These are phyloP conservation scores for Crocuta crocuta DNA, from an alignment of 2,113 vertebrate species.

Conservation along the genomic window DNA sequence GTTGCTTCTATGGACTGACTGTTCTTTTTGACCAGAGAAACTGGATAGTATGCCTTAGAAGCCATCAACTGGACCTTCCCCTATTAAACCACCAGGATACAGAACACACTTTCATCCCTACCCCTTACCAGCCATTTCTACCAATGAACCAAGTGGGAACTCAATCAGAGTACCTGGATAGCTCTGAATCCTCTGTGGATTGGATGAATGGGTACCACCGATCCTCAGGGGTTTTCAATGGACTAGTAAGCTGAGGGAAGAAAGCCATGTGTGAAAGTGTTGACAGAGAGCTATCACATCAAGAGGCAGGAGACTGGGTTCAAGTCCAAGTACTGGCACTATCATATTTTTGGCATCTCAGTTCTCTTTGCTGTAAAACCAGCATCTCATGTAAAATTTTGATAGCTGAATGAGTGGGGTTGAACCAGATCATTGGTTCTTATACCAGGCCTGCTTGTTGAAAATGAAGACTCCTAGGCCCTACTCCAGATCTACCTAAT, in stretches of 20 bases:
- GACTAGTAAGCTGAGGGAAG: not conserved
- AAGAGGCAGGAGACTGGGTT: not conserved
- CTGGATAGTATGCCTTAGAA: not conserved
- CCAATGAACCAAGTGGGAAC: not conserved
- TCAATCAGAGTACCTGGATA: not conserved
- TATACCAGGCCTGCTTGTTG: not conserved
- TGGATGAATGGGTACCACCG: not conserved
- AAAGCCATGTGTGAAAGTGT: not conserved
- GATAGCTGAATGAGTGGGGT: not conserved
- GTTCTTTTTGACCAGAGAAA: not conserved
- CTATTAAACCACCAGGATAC: not conserved
- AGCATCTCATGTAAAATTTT: not conserved
- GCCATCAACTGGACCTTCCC: not conserved
- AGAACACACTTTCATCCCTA: not conserved
- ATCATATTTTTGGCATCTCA: not conserved
- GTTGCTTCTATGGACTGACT: not conserved
- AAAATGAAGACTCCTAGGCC: conserved; percentile 44
- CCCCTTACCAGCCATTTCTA: not conserved
- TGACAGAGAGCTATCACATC: not conserved
- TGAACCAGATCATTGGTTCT: conserved; percentile 10
- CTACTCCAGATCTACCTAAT: not conserved
- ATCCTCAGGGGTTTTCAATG: not conserved
- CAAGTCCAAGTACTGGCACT: not conserved
- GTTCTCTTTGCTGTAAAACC: conserved; percentile 39
- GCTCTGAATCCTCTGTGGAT: not conserved